These are phyloP conservation scores for Kobus ellipsiprymnus DNA, from an alignment of 2,113 vertebrate species.

Conservation along the genomic window DNA sequence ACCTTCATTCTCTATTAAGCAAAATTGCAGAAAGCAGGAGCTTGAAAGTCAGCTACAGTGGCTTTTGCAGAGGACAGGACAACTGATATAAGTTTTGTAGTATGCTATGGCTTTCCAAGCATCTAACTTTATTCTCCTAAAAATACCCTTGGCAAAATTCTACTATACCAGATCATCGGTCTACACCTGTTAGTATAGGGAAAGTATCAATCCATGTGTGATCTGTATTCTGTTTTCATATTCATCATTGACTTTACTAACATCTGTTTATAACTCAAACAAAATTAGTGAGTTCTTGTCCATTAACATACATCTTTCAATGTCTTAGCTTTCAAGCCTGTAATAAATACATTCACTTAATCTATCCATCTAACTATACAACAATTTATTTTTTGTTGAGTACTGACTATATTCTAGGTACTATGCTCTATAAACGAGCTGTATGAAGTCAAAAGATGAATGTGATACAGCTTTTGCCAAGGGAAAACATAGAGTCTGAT, in stretches of 20 bases:
- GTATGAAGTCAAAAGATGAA: neutral
- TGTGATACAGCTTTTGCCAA: neutral
- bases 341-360: neutral
- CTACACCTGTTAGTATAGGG: neutral
- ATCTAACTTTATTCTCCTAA: neutral
- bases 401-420: neutral
- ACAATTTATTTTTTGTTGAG: neutral
- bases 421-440: neutral
- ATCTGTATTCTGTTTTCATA: neutral
- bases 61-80: slow-evolving; percentile 3
- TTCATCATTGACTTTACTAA: neutral
- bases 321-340: neutral
- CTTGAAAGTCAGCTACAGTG: neutral
- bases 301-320: neutral
- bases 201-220: neutral
- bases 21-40: slow-evolving; percentile 24
- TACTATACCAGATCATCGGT: neutral
- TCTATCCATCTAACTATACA: neutral
- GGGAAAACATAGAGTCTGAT: neutral
- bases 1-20: slow-evolving; percentile 39
- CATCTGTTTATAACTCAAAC: neutral
- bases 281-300: neutral
- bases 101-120: neutral
- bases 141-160: slow-evolving; percentile 1
- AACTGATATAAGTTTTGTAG: neutral